phyloP scores from a whole-genome alignment of 2,113 vertebrate species.

The Siphamia tubifer region DNA sequence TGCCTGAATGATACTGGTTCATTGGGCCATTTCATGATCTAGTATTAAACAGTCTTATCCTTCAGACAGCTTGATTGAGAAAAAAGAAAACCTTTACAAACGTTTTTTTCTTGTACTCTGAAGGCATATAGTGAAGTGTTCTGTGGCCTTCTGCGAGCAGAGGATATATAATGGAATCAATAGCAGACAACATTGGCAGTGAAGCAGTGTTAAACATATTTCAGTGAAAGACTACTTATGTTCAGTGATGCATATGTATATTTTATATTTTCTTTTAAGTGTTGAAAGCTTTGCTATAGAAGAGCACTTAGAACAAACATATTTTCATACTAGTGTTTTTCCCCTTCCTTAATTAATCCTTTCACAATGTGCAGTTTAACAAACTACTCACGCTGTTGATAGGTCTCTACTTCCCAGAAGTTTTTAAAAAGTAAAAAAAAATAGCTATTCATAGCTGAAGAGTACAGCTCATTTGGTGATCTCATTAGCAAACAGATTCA shows the following conservation, averaged over 20 bases:
- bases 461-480: background rate
- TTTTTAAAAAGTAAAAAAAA: background rate
- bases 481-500: conserved; percentile 25
- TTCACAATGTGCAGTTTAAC: background rate
- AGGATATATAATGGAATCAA: conserved; percentile 7
- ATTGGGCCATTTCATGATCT: conserved; percentile 11
- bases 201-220: background rate
- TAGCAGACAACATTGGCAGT: background rate
- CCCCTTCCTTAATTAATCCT: background rate
- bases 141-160: background rate
- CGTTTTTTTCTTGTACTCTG: background rate
- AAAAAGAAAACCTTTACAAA: conserved; percentile 7
- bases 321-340: background rate
- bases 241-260: background rate
- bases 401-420: background rate
- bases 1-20: background rate
- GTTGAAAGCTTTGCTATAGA: no score
- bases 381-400: background rate
- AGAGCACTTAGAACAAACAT: background rate
- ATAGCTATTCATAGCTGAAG: background rate
- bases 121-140: background rate
- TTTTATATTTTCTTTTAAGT: background rate
- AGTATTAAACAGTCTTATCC: conserved; percentile 17
- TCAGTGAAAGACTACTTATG: background rate
- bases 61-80: background rate